Base-by-base conservation (phyloP, 2,113 vertebrate species). In the Heterocephalus glaber region DNA sequence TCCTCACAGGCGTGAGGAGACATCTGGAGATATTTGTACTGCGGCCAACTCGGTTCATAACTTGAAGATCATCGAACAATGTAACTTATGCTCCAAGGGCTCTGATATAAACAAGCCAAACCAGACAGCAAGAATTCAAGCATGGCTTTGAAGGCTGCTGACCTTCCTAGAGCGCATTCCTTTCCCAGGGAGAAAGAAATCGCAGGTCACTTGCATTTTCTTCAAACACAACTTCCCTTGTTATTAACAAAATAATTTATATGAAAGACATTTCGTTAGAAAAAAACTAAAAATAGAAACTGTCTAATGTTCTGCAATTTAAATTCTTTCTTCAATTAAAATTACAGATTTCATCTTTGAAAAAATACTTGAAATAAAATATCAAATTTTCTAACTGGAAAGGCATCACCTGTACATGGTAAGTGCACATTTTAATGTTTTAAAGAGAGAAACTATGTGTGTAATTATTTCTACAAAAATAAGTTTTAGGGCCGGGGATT, bases 301-400 rank as follows among this genome's bases (percentile, higher is more conserved):
- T 56, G 49, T 1, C 4, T 38, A 63, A 38, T 12, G 7, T 54
- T 44, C 24, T 95, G 86, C 7, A 44, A 81, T 60, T 87, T 93
- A 68, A 90, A 47, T 63, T 87, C 47, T 41, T 70, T 65, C 81
- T 85, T 95, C 44, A 44, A 66, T 35, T 88, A 54, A 81, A 84
- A 19, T 70, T 77, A 95, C 5, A 96, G n/a, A 92, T 90, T 60
- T 81, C 38, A 76, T 49, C 63, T n/a, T 74, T 89, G 28, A 96
- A 94, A 96, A 85, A 52, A 66, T 3, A 90, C 8, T 30, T 92
- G 33, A 92, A 80, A n/a, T 77, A 33, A 96, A 89, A 90, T 83
- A 84, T 3, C 9, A 90, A 28, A 41, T 70, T 95, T 95, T 96
- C 76, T 77, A 89, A 72, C 14, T 81, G 7, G 6, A 70, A 93